phyloP scores from a whole-genome alignment of 2,113 vertebrate genomes.

The Delphinapterus leucas region DNA sequence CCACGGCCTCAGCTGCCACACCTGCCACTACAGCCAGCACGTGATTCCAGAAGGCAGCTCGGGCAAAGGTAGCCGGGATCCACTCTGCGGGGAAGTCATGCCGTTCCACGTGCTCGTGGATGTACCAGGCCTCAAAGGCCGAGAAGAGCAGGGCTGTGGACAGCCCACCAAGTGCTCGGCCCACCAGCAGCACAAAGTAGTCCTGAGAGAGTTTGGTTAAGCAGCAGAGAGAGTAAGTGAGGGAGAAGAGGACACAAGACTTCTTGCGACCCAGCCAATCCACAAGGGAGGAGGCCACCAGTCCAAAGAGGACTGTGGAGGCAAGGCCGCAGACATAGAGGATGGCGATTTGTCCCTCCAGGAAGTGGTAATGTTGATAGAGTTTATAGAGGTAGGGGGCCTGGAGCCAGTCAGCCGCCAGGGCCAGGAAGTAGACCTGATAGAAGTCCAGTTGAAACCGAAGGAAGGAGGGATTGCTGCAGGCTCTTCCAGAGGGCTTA shows the following conservation, averaged over 20 bases:
- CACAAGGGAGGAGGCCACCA: conserved; percentile 87
- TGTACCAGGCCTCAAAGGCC: conserved; percentile 92
- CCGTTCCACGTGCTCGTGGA: conserved; percentile 88
- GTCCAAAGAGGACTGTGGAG: conserved; percentile 90
- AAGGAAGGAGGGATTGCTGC: conserved; percentile 90
- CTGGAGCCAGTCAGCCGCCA: conserved; percentile 95
- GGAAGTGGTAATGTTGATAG: conserved; percentile 93
- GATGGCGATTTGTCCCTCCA: conserved; percentile 95
- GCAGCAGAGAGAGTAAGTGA: conserved; percentile 90
- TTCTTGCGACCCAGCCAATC: conserved; percentile 89
- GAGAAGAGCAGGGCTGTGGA: conserved; percentile 92
- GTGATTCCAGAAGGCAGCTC: conserved; percentile 91
- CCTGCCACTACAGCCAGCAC: conserved; percentile 90
- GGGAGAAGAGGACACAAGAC: conserved; percentile 91
- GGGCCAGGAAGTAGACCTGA: conserved; percentile 89
- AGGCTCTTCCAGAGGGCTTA: conserved; percentile 77
- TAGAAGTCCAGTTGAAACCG: conserved; percentile 90
- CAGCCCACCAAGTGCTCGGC: conserved; percentile 90
- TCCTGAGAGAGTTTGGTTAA: conserved; percentile 92
- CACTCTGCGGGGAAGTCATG: conserved; percentile 93
- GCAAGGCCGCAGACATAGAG: conserved; percentile 94
- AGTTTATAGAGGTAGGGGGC: conserved; percentile 96
- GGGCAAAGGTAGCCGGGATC: conserved; percentile 91
- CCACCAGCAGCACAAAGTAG: conserved; percentile 91
- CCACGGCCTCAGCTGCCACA: conserved; percentile 88